Conservation (phyloP, 2,888 invertebrate genomes). For the Yponomeuta plumbellus region DNA sequence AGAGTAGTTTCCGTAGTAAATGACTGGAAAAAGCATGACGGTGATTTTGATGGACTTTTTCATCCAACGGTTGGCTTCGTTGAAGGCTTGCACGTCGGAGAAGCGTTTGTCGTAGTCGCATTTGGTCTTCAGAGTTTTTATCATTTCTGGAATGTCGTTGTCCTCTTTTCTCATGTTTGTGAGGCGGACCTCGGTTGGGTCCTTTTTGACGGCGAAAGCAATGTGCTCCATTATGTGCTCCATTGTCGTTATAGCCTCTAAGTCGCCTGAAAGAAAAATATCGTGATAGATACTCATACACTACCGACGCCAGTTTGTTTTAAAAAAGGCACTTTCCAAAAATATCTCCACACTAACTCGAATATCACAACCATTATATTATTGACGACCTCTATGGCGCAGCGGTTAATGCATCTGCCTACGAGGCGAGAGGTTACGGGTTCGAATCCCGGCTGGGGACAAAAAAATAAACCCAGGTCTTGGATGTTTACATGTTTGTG, state of each 20-base stretch:
- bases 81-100: slow-evolving; percentile 72
- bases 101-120: slow-evolving; percentile 74
- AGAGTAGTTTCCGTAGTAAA: slow-evolving; percentile 73
- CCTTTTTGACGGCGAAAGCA: slow-evolving; percentile 71
- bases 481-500: too few species aligned
- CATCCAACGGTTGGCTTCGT: slow-evolving; percentile 83
- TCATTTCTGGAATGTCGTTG: slow-evolving; percentile 66
- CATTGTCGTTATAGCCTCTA: slow-evolving; percentile 76
- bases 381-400: too few species aligned
- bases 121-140: slow-evolving; percentile 70
- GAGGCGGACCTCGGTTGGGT: slow-evolving; percentile 75
- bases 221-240: slow-evolving; percentile 84
- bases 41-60: slow-evolving; percentile 81
- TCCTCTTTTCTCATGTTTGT: slow-evolving; percentile 70
- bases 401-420: too few species aligned
- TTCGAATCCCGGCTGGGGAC: too few species aligned
- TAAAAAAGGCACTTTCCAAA: too few species aligned
- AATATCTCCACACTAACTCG: too few species aligned
- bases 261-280: slow-evolving; percentile 52
- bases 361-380: too few species aligned
- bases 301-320: background rate
- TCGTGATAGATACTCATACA: background rate
- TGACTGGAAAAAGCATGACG: slow-evolving; percentile 80
- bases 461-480: too few species aligned
- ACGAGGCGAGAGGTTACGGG: too few species aligned